Conservation (phyloP, 2,888 invertebrate species). For the Macrophya annulata region DNA sequence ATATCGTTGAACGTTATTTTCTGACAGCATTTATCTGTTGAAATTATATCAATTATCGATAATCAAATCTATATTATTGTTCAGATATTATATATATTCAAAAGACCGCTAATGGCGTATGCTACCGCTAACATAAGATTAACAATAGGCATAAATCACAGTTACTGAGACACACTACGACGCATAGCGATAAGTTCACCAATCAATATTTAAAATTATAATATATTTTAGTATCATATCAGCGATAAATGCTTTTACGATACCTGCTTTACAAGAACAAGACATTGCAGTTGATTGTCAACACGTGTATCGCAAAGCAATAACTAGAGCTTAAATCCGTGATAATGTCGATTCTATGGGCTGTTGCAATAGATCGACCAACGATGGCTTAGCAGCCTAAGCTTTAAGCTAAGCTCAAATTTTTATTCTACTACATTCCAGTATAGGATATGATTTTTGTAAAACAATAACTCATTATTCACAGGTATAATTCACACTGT, state of each 20-base stretch:
- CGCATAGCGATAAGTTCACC: not conserved
- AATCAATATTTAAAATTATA: not conserved
- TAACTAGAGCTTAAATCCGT: slow-evolving; percentile 77
- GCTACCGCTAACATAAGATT: not conserved
- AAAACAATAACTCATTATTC: not conserved
- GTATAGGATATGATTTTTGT: slow-evolving; percentile 12
- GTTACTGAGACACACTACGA: not conserved
- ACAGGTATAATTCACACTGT: not conserved
- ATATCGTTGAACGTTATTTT: not conserved
- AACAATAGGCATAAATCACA: not conserved
- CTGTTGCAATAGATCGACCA: slow-evolving; percentile 18
- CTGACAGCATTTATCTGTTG: slow-evolving; percentile 1
- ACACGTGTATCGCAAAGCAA: slow-evolving; percentile 75
- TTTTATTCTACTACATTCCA: slow-evolving; percentile 29
- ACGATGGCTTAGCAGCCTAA: slow-evolving; percentile 6
- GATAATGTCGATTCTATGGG: slow-evolving; percentile 69
- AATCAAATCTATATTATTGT: slow-evolving; percentile 23
- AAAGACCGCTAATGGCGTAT: not conserved
- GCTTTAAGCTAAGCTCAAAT: slow-evolving; percentile 1
- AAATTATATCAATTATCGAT: not conserved
- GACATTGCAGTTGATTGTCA: not conserved
- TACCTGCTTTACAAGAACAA: not conserved
- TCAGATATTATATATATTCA: not conserved
- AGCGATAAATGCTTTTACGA: not conserved
- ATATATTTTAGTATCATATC: not conserved